Evolutionary conservation across 2,888 invertebrate species (phyloP), one percentile per base, ranked within the genome.

Genomic region (Eupeodes latifasciatus): DNA sequence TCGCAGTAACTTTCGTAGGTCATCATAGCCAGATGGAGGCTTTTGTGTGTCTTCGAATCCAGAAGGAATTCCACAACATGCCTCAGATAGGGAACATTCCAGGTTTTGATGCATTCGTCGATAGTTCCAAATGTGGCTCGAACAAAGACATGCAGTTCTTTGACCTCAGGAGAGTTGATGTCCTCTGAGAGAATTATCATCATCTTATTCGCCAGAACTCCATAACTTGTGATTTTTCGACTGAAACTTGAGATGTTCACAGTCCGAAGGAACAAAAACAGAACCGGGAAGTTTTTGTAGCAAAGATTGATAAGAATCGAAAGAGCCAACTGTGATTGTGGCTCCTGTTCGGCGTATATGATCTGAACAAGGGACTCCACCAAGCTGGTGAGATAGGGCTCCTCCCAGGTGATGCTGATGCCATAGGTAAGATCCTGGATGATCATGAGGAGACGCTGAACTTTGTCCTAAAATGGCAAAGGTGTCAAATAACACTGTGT

Each of bases 331-430:
- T 93, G 90, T 0, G 91, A 91, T 69, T 90, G 90, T 0, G 90
- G 53, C 27, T 91, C 90, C 16, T 92, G 91, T 2, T 87, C 90
- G 3, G 94, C 94, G 12, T 94, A 94, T 67, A 96, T 95, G 95
- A 96, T 96, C 44, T 95, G 95, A 0, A 96, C 95, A 0, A 97
- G 93, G 27, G 95, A 95, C 78, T 95, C 95, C 92, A 97, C 95
- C 11, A 97, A 93, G 85, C 95, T 94, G 0, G 95, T 93, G 59
- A 97, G 94, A 92, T 97, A 96, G 0, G 97, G 96, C 91, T 97
- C 96, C 92, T 97, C 96, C 97, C 97, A 97, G 9, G 95, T 95
- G 40, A 97, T 96, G 92, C 95, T 96, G 19, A 97, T 96, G 44
- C 97, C 97, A 90, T 96, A 97, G 0, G 97, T 96, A 82, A 97